These are phyloP conservation scores for Entomyzon cyanotis DNA, from an alignment of 2,113 vertebrate genomes.

Conservation along the genomic window DNA sequence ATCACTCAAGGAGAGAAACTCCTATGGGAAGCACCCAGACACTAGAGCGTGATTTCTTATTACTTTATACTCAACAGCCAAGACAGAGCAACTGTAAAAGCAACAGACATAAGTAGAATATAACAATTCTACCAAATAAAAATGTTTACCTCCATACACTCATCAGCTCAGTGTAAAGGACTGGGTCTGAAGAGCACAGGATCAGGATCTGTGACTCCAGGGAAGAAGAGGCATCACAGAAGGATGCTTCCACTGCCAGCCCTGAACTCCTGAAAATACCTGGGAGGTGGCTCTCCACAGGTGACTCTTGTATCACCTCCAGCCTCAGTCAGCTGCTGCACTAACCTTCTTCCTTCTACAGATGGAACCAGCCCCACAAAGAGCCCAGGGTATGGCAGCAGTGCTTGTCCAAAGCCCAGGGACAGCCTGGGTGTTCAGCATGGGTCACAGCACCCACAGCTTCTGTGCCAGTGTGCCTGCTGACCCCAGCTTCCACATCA, in stretches of 20 bases:
- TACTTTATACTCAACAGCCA: neutral
- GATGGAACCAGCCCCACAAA: neutral
- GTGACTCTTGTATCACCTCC: neutral
- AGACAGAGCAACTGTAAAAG: neutral
- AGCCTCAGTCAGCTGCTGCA: neutral
- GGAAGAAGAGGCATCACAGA: neutral
- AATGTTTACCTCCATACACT: neutral
- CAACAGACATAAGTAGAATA: neutral
- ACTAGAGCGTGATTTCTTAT: neutral
- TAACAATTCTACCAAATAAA: neutral
- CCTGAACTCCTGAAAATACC: neutral
- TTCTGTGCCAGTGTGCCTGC: neutral
- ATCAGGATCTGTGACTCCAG: neutral
- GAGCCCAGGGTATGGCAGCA: accelerated
- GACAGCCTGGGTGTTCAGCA: accelerated
- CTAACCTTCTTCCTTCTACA: neutral
- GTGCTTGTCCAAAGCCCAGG: neutral
- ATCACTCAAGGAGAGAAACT: neutral
- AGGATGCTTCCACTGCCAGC: neutral
- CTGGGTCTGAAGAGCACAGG: neutral
- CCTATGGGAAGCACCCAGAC: neutral
- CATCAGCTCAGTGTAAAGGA: neutral
- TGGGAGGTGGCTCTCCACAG: neutral
- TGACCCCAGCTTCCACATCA: neutral
- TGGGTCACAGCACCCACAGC: neutral